Conservation (phyloP, 2,113 vertebrate species). For the Phoxinus phoxinus region DNA sequence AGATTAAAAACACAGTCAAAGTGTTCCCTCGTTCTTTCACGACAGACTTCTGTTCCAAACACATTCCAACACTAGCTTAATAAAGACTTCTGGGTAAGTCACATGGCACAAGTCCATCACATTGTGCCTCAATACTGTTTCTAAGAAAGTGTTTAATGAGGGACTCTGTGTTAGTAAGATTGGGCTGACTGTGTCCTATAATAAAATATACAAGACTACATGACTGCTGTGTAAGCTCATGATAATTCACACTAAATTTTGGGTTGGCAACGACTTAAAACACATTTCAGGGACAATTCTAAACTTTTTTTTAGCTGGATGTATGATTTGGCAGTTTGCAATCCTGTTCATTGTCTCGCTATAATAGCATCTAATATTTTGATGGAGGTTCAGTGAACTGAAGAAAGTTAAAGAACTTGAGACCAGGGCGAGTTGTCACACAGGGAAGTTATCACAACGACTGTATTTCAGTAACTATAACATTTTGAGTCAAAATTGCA, state of each 20-base stretch:
- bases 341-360: constrained; percentile 7
- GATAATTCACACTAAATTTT: background rate
- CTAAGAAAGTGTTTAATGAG: constrained; percentile 4
- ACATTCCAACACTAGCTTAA: constrained; percentile 10
- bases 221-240: constrained; percentile 6
- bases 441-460: background rate
- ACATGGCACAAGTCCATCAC: constrained; percentile 8
- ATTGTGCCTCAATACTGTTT: constrained; percentile 16
- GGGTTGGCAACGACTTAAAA: background rate
- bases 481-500: too few relatives aligned
- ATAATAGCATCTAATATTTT: background rate
- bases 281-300: background rate
- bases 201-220: constrained; percentile 40
- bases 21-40: constrained; percentile 41
- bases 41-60: constrained; percentile 62
- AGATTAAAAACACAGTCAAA: constrained; percentile 52
- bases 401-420: background rate
- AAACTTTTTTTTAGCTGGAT: background rate
- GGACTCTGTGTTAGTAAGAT: constrained; percentile 5
- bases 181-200: constrained; percentile 1
- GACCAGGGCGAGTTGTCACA: background rate
- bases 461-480: background rate
- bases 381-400: background rate
- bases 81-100: constrained; percentile 28
- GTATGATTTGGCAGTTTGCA: constrained; percentile 21